These are phyloP conservation scores for Cirrhinus mrigala DNA, from an alignment of 2,797 vertebrate species.

Conservation along the genomic window DNA sequence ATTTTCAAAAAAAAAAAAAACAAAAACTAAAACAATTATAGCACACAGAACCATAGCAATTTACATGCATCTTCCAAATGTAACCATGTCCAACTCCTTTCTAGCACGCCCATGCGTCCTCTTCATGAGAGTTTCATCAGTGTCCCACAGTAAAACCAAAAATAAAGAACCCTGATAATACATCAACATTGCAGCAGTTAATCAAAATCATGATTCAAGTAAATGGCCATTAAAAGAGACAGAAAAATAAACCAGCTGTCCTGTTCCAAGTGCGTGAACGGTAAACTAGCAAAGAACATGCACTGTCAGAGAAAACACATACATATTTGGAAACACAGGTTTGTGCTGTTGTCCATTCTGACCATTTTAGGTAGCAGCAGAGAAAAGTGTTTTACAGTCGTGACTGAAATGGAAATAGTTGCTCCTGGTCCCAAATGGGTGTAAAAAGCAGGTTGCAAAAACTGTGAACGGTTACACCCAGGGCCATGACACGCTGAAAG, in stretches of 20 bases:
- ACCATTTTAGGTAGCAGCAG: constrained; percentile 8
- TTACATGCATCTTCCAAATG: constrained; percentile 69
- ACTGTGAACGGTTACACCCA: background rate
- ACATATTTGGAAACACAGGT: constrained; percentile 8
- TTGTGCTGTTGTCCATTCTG: constrained; percentile 4
- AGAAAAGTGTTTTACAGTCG: background rate
- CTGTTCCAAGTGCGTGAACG: background rate
- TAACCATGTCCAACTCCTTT: constrained; percentile 41
- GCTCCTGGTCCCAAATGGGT: constrained; percentile 19
- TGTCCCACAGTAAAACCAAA: constrained; percentile 10
- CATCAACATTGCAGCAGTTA: constrained; percentile 69
- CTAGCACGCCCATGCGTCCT: background rate
- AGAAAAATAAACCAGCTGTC: constrained; percentile 53
- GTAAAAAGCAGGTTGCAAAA: constrained; percentile 3
- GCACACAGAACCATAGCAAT: constrained; percentile 58
- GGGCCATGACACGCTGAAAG: constrained; percentile 14
- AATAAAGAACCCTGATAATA: constrained; percentile 61
- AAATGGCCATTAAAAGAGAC: constrained; percentile 45
- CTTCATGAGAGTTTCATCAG: constrained; percentile 2
- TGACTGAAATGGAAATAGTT: constrained; percentile 18
- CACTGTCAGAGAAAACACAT: constrained; percentile 27
- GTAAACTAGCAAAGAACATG: constrained; percentile 44
- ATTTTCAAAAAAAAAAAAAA: constrained; percentile 70
- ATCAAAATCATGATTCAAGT: constrained; percentile 74
- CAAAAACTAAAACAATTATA: constrained; percentile 63